These are phyloP conservation scores for Melospiza georgiana DNA, from an alignment of 2,113 vertebrate species.

Conservation along the genomic window DNA sequence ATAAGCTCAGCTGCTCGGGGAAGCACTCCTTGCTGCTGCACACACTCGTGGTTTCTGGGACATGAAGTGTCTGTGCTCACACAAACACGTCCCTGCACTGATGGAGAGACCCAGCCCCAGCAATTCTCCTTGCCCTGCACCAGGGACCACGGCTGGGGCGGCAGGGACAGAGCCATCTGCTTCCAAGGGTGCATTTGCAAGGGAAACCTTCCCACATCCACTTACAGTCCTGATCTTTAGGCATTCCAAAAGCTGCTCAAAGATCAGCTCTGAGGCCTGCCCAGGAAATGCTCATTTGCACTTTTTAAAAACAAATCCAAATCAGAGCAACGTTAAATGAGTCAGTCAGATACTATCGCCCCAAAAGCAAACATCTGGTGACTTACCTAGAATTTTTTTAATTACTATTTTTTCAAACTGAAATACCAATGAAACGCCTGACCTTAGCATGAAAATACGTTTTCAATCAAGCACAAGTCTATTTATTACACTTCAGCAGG, in stretches of 20 bases:
- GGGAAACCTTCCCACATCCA: neutral
- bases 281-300: neutral
- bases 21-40: neutral
- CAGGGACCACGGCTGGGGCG: neutral
- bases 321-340: neutral
- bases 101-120: neutral
- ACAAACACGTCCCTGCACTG: accelerated
- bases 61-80: too few relatives aligned
- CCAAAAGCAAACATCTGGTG: neutral
- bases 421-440: neutral
- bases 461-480: neutral
- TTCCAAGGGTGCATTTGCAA: neutral
- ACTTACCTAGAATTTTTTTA: neutral
- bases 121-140: neutral
- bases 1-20: neutral
- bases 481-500: neutral
- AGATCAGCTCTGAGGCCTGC: neutral
- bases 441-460: accelerated
- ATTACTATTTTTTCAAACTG: neutral
- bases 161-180: accelerated
- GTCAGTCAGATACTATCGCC: neutral
- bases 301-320: neutral
- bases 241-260: neutral
- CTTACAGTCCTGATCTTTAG: neutral
- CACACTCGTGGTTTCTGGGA: neutral